Evolutionary conservation across 2,113 vertebrate genomes (phyloP).

Genomic region (Rhizomys pruinosus): DNA sequence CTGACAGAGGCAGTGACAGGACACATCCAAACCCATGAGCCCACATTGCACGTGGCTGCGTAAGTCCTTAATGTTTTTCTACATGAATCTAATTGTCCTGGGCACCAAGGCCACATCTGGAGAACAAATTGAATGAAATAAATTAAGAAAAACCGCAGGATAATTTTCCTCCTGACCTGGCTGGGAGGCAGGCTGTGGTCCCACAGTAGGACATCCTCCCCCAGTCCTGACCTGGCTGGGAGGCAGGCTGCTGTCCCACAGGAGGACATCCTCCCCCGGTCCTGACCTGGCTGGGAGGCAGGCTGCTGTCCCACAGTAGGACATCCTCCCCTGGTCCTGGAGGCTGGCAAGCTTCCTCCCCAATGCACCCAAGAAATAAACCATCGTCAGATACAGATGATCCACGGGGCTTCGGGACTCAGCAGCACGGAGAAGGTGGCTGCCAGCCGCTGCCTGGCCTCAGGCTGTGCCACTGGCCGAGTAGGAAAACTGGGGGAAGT

Average conservation of each 20-base stretch:
- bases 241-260: background rate
- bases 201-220: background rate
- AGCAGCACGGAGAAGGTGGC: background rate
- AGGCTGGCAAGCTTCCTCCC: constrained; percentile 71
- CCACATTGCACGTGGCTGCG: constrained; percentile 77
- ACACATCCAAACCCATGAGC: constrained; percentile 65
- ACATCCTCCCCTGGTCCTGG: background rate
- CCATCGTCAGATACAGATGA: constrained; percentile 63
- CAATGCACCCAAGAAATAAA: constrained; percentile 80
- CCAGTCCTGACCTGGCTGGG: no score
- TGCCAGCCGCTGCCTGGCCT: constrained; percentile 35
- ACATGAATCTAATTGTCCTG: constrained; percentile 82
- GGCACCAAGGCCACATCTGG: constrained; percentile 81
- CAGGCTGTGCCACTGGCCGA: constrained; percentile 95
- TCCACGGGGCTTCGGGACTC: constrained; percentile 45
- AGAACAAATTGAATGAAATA: constrained; percentile 88
- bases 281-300: constrained; percentile 77
- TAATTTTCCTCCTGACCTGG: constrained; percentile 71
- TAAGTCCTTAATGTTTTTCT: constrained; percentile 82
- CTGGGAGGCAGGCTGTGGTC: constrained; percentile 78
- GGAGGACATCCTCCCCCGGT: no score
- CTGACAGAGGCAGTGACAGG: background rate
- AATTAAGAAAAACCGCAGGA: constrained; percentile 85
- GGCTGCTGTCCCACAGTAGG: constrained; percentile 60
- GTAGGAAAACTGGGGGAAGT: constrained; percentile 98